Evolutionary conservation across 2,888 invertebrate species (phyloP), one percentile per base, ranked within the genome.

Genomic region (Unio pictorum): DNA sequence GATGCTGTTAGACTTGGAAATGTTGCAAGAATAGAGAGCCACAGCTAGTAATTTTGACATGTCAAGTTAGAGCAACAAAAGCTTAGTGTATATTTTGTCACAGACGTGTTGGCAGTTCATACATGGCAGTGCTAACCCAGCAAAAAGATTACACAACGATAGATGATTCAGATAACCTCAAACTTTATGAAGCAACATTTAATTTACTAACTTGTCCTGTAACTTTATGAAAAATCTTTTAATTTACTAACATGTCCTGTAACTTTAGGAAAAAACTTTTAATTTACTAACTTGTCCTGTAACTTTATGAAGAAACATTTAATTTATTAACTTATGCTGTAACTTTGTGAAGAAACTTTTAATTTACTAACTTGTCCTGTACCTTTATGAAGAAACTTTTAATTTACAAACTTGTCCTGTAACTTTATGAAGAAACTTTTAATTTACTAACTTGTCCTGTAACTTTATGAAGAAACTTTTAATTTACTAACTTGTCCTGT

Each of bases 401-500:
- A 23, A 23, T 23, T 23, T 23, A 23, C 23, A 23, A 74, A 84
- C 87, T 80, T 66, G 87, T 84, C 71, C 79, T 83, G 68, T 88
- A 23, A 23, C 23, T 23, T 45, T 45, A 45, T 15, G 3, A 45
- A 45, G 45, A 45, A 45, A 62, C 15, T 54, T 64, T 64, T n/a
- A 4, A 20, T 55, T 61, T 18, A 62, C 63, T 67, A 74, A 84
- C 87, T 80, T 66, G 87, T 84, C 71, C 79, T 83, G 69, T 23
- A 23, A 23, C 23, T 23, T 45, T 45, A 45, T 15, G 3, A 45
- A 45, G 45, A 45, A 45, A 62, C 15, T 54, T 64, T 64, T n/a
- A 4, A 20, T 55, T 61, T 18, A 62, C 63, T 67, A 74, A 84
- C 87, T 80, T 66, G 87, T 84, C 71, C 79, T 83, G 68, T 88